Evolutionary conservation across 2,113 vertebrate genomes (phyloP).

Genomic region (Anoura caudifer): DNA sequence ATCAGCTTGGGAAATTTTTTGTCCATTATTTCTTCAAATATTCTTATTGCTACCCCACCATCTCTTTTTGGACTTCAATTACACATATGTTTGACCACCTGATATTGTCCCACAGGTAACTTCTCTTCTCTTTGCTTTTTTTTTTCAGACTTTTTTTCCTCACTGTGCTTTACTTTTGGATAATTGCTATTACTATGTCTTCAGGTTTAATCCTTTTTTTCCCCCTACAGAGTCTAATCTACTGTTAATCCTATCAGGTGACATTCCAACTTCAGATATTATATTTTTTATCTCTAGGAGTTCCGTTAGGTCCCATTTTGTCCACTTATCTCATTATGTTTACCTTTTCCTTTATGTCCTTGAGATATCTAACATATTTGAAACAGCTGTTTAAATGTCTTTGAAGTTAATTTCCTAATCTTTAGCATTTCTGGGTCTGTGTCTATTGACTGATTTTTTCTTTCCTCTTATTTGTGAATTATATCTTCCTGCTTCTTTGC

Average conservation of each 20-base stretch:
- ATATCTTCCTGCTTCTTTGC: background rate
- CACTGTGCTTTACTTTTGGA: background rate
- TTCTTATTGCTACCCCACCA: background rate
- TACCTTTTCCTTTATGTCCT: conserved; percentile 5
- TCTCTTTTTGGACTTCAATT: background rate
- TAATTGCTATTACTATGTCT: background rate
- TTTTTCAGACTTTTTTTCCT: background rate
- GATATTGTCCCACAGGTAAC: background rate
- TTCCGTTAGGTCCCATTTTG: background rate
- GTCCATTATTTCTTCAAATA: conserved; percentile 1
- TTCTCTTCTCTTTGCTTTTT: background rate
- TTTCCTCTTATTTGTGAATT: background rate
- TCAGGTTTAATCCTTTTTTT: background rate
- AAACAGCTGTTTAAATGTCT: background rate
- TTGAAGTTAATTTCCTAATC: background rate
- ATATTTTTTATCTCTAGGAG: background rate
- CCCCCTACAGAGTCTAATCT: background rate
- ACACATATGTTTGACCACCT: background rate
- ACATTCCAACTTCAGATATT: background rate
- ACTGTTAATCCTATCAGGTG: background rate
- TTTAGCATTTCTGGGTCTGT: background rate
- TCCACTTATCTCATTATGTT: background rate
- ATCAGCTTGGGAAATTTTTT: background rate
- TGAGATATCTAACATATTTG: background rate
- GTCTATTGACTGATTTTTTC: background rate